Percentiles rank a stretch among this genome's conserved stretches.
phyloP scores from a whole-genome alignment of 2,888 invertebrate genomes.

The Dicyrtoma fusca region DNA sequence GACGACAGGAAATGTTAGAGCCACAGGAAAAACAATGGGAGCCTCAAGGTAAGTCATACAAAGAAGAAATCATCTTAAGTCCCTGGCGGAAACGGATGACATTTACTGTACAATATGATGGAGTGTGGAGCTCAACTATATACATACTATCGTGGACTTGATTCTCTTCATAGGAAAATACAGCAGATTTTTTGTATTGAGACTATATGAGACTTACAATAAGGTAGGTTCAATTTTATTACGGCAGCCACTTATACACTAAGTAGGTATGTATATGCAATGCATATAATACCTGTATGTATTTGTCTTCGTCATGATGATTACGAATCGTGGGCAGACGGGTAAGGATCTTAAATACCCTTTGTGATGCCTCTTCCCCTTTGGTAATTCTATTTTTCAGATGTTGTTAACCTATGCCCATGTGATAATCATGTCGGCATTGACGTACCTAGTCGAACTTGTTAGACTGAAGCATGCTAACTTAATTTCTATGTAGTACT shows the following conservation, averaged over 20 bases:
- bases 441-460: not conserved
- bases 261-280: too few relatives aligned
- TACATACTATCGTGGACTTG: too few relatives aligned
- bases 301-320: too few relatives aligned
- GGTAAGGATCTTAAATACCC: not conserved
- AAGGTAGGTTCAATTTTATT: too few relatives aligned
- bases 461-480: not conserved
- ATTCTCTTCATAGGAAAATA: too few relatives aligned
- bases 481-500: not conserved
- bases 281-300: too few relatives aligned
- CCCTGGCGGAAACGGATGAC: conserved; percentile 2
- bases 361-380: not conserved
- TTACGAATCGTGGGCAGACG: not conserved
- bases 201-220: too few relatives aligned
- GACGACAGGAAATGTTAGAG: too few relatives aligned
- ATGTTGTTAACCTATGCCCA: not conserved
- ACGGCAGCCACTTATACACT: too few relatives aligned
- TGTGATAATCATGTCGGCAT: not conserved
- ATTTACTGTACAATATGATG: conserved; percentile 2
- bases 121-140: not conserved
- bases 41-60: not conserved
- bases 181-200: too few relatives aligned
- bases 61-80: not conserved
- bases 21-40: not conserved
- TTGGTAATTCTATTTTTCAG: not conserved